Evolutionary conservation across 2,797 vertebrate species (phyloP).

Genomic region (Arrhamphus sclerolepis): DNA sequence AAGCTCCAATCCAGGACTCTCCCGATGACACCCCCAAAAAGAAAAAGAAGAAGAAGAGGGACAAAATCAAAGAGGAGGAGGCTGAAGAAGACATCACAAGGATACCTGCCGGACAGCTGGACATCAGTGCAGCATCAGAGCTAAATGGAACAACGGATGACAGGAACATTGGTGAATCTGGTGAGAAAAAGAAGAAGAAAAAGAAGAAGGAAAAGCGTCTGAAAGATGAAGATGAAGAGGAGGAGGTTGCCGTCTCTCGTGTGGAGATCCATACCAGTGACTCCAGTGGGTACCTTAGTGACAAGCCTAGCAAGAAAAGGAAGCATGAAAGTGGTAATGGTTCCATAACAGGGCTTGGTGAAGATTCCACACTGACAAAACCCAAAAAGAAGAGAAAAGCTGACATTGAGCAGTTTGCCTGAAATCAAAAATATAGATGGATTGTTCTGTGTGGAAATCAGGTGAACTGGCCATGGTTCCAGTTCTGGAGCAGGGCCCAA

Average conservation of each 20-base stretch:
- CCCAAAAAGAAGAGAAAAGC: constrained; percentile 78
- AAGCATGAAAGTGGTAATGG: constrained; percentile 66
- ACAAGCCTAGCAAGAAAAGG: constrained; percentile 85
- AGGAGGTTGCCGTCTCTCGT: constrained; percentile 48
- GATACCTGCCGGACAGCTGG: background rate
- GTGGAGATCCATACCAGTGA: constrained; percentile 77
- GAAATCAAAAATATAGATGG: constrained; percentile 11
- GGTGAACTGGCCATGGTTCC: background rate
- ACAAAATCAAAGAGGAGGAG: constrained; percentile 50
- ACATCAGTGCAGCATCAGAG: constrained; percentile 21
- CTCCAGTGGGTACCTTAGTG: constrained; percentile 85
- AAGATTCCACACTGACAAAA: constrained; percentile 49
- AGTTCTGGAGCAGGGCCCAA: background rate
- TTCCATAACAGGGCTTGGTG: constrained; percentile 14
- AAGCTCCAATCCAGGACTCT: constrained; percentile 34
- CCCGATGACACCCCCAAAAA: constrained; percentile 35
- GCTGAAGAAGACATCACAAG: constrained; percentile 27
- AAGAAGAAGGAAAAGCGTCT: constrained; percentile 75
- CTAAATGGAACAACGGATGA: constrained; percentile 19
- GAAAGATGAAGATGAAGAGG: constrained; percentile 57
- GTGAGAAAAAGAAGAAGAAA: constrained; percentile 70
- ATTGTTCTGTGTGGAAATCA: background rate
- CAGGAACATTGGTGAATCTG: constrained; percentile 15
- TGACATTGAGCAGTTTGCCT: constrained; percentile 25
- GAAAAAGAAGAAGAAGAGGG: constrained; percentile 81